Base-by-base conservation (phyloP, 2,888 invertebrate genomes). In the Hypomecis punctinalis region DNA sequence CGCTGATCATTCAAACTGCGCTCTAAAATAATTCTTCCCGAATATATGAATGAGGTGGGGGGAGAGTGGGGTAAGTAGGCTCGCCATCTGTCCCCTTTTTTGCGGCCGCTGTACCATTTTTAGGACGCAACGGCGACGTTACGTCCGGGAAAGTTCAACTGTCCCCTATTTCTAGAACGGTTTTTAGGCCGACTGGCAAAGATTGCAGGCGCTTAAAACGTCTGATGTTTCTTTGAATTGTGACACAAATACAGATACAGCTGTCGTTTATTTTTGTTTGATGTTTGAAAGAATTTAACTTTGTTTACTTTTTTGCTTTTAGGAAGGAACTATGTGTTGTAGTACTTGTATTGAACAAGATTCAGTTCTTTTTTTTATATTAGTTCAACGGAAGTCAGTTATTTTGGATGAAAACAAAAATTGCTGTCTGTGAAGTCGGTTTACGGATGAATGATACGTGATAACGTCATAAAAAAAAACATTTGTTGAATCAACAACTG, bases 61-160 rank as follows among this genome's bases (percentile, higher is more conserved):
- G 61, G 53, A 56, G 59, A 48, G 52, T 33, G 52, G 63, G 66
- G 59, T 52, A 61, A 61, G 58, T 61, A 61, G 53, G 65, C 65
- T 54, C 45, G 62, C 69, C 69, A 69, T 63, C 67, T 69, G 69
- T 61, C 61, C 63, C 52, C 51, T 67, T 67, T 23, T 70, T 63
- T 63, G 58, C 48, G 40, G 23, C 55, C 37, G 23, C 51, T 39
- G 60, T 63, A 51, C 68, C 66, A 62, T 68, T 68, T 69, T 68
- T 65, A 62, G 68, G 61, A 51, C 63, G 46, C 59, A 59, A 43
- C 61, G 53, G 59, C 47, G 52, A 55, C 57, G 48, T 55, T 35
- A n/a, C 49, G 62, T 63, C 66, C 66, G 66, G 60, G 52, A 48
- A 56, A 60, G 55, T 61, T 59, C 59, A 61, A 53, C 63, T 63